Conservation (phyloP, 2,797 vertebrate species). For the Stomatorhinus walkeri region DNA sequence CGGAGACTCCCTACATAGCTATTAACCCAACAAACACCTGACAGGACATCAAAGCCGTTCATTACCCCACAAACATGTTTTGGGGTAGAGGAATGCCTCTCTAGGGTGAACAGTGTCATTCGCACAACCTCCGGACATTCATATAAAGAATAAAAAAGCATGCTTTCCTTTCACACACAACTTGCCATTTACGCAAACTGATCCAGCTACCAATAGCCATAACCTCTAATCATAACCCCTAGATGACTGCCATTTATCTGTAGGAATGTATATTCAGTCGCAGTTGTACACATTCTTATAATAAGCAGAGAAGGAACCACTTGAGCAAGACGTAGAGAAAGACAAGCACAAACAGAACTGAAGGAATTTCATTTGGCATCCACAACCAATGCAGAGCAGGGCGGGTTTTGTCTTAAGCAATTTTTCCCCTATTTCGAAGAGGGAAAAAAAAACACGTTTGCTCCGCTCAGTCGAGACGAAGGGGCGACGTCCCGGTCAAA, state of each 20-base stretch:
- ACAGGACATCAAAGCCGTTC: not conserved
- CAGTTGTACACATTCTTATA: not conserved
- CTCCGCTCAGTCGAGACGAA: not conserved
- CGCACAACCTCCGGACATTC: not conserved
- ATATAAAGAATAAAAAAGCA: not conserved
- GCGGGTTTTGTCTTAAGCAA: not conserved
- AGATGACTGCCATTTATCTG: not conserved
- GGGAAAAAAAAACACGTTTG: not conserved
- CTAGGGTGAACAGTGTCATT: not conserved
- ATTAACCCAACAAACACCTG: not conserved
- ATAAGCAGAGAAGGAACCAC: not conserved
- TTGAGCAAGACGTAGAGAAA: not conserved
- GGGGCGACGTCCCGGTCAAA: not conserved
- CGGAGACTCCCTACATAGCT: not conserved
- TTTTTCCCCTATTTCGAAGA: not conserved
- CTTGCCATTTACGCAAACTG: not conserved
- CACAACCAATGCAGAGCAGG: not conserved
- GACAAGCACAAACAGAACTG: not conserved
- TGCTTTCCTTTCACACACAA: not conserved
- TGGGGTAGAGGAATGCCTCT: not conserved
- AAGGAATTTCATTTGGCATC: not conserved
- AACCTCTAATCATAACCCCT: not conserved
- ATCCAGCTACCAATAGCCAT: not conserved
- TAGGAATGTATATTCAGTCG: not conserved
- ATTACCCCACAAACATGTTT: not conserved